A percentile compares a stretch with the other conserved stretches of the same genome.
Conservation (phyloP, 2,797 vertebrate species). For the Labroides dimidiatus region DNA sequence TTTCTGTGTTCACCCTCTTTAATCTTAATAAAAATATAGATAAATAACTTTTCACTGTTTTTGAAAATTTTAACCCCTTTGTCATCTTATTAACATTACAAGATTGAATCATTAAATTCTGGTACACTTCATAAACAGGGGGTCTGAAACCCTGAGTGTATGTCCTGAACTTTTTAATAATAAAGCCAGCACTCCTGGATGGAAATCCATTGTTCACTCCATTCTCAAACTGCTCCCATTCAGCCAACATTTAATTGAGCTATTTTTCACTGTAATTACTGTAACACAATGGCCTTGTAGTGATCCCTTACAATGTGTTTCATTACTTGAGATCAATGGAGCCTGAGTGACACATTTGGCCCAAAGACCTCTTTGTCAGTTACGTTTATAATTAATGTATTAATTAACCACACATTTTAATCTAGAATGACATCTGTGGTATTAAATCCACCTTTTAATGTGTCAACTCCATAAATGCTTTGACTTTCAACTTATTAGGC, state of each 20-base stretch:
- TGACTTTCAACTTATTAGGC: constrained; percentile 38
- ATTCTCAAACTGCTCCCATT: constrained; percentile 36
- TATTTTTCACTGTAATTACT: constrained; percentile 71
- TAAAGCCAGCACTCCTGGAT: constrained; percentile 12
- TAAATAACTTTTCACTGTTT: neutral
- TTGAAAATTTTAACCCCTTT: neutral
- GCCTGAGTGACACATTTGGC: constrained; percentile 62
- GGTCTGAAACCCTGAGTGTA: neutral
- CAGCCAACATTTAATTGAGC: constrained; percentile 57
- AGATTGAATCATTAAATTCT: neutral
- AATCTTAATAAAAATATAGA: neutral
- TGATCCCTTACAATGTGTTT: constrained; percentile 58
- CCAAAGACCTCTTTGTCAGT: constrained; percentile 25
- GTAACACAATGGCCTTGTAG: constrained; percentile 53
- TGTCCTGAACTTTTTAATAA: neutral
- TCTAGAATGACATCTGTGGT: constrained; percentile 9
- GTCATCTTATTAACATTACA: neutral
- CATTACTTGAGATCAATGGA: constrained; percentile 69
- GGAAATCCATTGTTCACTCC: constrained; percentile 30
- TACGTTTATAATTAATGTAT: constrained; percentile 50
- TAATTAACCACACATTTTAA: constrained; percentile 49
- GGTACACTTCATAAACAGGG: neutral
- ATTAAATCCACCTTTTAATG: constrained; percentile 36
- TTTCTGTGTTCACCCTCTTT: too few relatives aligned
- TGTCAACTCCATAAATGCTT: constrained; percentile 16